Conservation (phyloP, 2,113 vertebrate species). For the Atlantisia rogersi region DNA sequence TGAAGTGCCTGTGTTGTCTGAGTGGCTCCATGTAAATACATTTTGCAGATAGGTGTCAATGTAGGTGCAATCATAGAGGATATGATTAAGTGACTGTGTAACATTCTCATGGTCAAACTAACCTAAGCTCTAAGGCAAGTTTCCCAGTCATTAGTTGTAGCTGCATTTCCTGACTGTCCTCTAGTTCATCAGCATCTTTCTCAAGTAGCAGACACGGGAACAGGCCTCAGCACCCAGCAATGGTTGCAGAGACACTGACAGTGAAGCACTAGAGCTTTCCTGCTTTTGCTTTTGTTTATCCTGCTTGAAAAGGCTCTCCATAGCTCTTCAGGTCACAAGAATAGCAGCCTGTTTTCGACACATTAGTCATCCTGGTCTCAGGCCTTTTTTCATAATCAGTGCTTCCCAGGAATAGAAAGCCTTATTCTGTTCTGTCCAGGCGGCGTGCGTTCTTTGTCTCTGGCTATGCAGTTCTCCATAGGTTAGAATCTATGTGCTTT, state of each 20-base stretch:
- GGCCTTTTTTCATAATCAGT: slow-evolving; percentile 23
- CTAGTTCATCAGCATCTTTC: neutral
- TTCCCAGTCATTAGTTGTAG: neutral
- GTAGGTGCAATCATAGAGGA: neutral
- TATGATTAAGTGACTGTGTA: neutral
- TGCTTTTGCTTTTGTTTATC: slow-evolving; percentile 28
- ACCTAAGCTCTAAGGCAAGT: neutral
- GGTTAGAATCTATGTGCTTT: neutral
- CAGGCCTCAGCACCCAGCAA: neutral
- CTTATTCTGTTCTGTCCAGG: neutral
- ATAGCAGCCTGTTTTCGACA: slow-evolving; percentile 41
- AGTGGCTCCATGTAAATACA: neutral
- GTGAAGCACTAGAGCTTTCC: neutral
- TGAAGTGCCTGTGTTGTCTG: neutral
- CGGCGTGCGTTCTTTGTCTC: neutral
- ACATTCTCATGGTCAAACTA: neutral
- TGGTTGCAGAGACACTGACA: neutral
- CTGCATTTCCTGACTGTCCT: neutral
- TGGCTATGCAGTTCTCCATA: neutral
- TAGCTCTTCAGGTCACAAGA: slow-evolving; percentile 63
- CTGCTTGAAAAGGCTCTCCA: slow-evolving; percentile 53
- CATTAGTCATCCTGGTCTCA: slow-evolving; percentile 41
- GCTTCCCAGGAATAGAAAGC: slow-evolving; percentile 35
- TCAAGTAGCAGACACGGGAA: neutral
- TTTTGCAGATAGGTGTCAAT: neutral